Base-by-base conservation (phyloP, 2,888 invertebrate species). In the Athalia rosae region DNA sequence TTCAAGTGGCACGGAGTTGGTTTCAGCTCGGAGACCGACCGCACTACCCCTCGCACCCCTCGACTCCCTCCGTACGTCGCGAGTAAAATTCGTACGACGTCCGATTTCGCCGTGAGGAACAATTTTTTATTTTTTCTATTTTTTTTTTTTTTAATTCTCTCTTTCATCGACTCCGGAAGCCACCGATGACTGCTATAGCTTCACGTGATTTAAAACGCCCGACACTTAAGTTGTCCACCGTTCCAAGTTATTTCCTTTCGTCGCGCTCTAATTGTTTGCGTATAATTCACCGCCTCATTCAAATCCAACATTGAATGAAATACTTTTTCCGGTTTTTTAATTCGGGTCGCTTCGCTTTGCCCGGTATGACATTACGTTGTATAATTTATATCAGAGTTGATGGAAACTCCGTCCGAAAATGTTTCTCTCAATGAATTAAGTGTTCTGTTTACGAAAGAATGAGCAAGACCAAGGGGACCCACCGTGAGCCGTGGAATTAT, bases 21-120 rank as follows among this genome's bases (percentile, higher is more conserved):
- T 71, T 71, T 56, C 45, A 43, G 71, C 58, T 71, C 3, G 56
- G 58, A 45, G 58, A 71, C 43, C 15, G n/a, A 45, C n/a, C 71
- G 9, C 41, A 71, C 6, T 71, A 28, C 11, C 71, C 71, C 13
- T 58, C 13, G 7, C 28, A 28, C 28, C 28, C 28, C 28, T 28
- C 28, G 28, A 28, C 28, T 28, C 28, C 28, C 28, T 28, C 2
- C 28, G 28, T 28, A 28, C 1, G 28, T 28, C 28, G 28, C 28
- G 28, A 28, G 28, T 28, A 28, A 28, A 28, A 28, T 28, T 28
- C 28, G 28, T 28, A 28, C 28, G 28, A 28, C 28, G n/a, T n/a
- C 28, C 28, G 28, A 28, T 28, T 2, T 28, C 28, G 28, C 28
- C 2, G 28, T 28, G 28, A 28, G 28, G 28, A 28, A 28, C 28